phyloP scores from a whole-genome alignment of 2,797 vertebrate species.

The Ptychadena robeensis region DNA sequence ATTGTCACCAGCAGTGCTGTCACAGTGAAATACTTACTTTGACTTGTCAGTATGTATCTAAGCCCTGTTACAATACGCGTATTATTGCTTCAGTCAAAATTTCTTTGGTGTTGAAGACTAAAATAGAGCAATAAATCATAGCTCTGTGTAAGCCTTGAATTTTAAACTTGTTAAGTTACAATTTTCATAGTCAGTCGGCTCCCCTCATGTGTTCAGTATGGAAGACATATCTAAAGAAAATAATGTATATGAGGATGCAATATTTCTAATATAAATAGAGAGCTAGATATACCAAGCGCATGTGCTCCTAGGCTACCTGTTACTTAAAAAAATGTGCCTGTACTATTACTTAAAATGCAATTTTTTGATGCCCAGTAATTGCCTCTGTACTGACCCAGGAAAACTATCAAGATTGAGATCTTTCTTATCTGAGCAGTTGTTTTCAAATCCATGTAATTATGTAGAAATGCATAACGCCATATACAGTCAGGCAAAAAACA shows the following conservation, averaged over 20 bases:
- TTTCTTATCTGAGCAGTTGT: no score
- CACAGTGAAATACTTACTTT: conserved; percentile 6
- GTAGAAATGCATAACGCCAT: no score
- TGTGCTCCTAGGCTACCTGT: no score
- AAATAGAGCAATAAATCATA: not conserved
- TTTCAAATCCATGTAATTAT: no score
- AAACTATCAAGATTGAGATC: no score
- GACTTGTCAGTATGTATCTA: conserved; percentile 1
- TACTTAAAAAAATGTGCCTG: no score
- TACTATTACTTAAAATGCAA: no score
- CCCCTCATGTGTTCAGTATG: not conserved
- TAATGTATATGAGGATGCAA: not conserved
- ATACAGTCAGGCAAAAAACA: no score
- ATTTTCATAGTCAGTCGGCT: not conserved
- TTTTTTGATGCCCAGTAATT: no score
- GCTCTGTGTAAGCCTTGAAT: not conserved
- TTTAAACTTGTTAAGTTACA: not conserved
- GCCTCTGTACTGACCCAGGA: no score
- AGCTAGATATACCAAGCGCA: no score
- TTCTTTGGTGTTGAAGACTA: not conserved
- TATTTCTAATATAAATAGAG: no score
- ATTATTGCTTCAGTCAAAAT: not conserved
- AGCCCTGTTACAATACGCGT: not conserved
- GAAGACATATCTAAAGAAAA: not conserved
- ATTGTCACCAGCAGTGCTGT: conserved; percentile 7